Evolutionary conservation across 2,888 invertebrate genomes (phyloP), one percentile per base, ranked within the genome.

Genomic region (Drosophila setosimentum): DNA sequence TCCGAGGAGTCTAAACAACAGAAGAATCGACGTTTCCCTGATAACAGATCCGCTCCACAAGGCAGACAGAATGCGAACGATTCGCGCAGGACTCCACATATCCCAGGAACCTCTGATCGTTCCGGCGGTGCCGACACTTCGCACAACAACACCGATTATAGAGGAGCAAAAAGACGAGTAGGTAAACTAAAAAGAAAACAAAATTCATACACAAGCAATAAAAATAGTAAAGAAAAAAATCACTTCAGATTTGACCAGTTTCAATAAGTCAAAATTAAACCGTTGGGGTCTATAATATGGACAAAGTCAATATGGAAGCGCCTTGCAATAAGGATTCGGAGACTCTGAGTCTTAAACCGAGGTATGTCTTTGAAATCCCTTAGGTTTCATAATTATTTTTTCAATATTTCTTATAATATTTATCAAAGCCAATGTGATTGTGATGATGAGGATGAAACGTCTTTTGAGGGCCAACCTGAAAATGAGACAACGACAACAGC

Each of bases 1-100:
- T 4, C 40, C 27, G 80, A 80, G 4, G 76, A 76, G 2, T 0
- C 21, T 1, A 57, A 13, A 11, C 21, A 35, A 27, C n/a, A 45
- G 11, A 76, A 59, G 18, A 64, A n/a, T 18, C 68, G 80, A 0
- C 63, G 55, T 3, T 33, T 0, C 27, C 1, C 32, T 13, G 76
- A 69, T 0, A 63, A 53, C 3, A 62, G 49, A 68, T 3, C 61
- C 3, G 5, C 58, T 8, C 2, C 33, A 2, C 66, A 45, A 2
- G 59, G 50, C 2, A 68, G 24, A 16, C 35, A 11, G 30, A 45
- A 18, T 27, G 11, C 40, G 0, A 62, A 3, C 11, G 76, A 80
- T 11, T 21, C 11, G 0, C 76, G 55, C 6, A 60, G 49, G 29
- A 18, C 57, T 7, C 76, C 63, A 0, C 53, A 49, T 33, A 18